A percentile compares a stretch with the other conserved stretches of the same genome.
These are phyloP conservation scores for Cremastinae sp. DNA, from an alignment of 2,888 invertebrate genomes.

Conservation along the genomic window DNA sequence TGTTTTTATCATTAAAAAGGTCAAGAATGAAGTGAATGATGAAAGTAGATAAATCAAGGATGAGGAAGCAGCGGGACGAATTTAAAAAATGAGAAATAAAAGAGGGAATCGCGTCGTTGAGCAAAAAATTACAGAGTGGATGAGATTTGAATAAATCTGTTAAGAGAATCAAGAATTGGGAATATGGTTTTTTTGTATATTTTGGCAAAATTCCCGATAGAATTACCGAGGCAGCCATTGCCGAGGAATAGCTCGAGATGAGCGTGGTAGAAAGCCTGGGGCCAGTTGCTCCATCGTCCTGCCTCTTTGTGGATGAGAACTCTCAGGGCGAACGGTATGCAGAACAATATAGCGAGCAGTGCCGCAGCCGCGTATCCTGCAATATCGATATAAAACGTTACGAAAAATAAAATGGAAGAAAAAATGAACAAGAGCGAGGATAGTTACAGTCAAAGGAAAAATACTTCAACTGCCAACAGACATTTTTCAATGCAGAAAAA, in stretches of 20 bases:
- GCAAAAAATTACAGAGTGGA: not conserved
- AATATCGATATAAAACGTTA: slow-evolving; percentile 62
- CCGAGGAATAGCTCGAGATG: slow-evolving; percentile 87
- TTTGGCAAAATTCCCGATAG: slow-evolving; percentile 26
- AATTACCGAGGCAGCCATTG: slow-evolving; percentile 85
- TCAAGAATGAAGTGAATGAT: not conserved
- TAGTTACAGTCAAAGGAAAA: slow-evolving; percentile 16
- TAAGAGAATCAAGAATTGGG: not conserved
- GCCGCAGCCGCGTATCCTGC: slow-evolving; percentile 90
- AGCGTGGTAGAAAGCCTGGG: slow-evolving; percentile 86
- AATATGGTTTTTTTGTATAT: not conserved
- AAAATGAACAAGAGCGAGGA: slow-evolving; percentile 5
- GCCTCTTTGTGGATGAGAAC: slow-evolving; percentile 85
- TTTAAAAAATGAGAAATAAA: not conserved
- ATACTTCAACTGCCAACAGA: not conserved
- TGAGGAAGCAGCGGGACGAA: not conserved
- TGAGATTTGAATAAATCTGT: not conserved
- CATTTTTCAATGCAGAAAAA: not conserved
- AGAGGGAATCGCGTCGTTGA: not conserved
- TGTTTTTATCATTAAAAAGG: not conserved
- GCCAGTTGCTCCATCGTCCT: slow-evolving; percentile 84
- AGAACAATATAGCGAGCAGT: slow-evolving; percentile 86
- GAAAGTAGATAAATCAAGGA: not conserved
- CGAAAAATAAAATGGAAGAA: slow-evolving; percentile 8
- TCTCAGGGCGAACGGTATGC: slow-evolving; percentile 86